These are phyloP conservation scores for Cranoglanis bouderius DNA, from an alignment of 2,113 vertebrate genomes.

Conservation along the genomic window DNA sequence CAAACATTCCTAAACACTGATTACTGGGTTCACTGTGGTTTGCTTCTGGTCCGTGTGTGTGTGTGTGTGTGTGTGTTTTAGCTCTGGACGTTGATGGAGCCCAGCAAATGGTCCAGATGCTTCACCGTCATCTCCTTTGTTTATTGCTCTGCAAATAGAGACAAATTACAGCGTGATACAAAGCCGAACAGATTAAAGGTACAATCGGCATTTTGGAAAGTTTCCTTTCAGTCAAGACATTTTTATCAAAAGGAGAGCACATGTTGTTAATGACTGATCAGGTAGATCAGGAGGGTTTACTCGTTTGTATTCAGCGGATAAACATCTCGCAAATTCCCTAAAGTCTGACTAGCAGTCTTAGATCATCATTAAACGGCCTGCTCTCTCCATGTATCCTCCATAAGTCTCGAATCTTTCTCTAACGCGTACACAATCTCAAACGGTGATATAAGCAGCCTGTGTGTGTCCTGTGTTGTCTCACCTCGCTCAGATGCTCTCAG, in stretches of 20 bases:
- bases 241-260: not conserved
- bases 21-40: constrained; percentile 40
- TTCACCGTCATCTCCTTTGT: constrained; percentile 3
- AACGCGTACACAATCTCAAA: not conserved
- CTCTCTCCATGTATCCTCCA: not conserved
- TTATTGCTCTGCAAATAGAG: constrained; percentile 27
- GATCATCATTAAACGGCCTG: not conserved
- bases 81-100: not conserved
- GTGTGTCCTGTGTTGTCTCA: not conserved
- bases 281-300: not conserved
- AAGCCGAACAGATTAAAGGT: not conserved
- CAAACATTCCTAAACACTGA: constrained; percentile 23
- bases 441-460: not conserved
- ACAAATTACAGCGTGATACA: constrained; percentile 4
- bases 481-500: not conserved
- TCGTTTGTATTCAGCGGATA: not conserved
- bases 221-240: not conserved
- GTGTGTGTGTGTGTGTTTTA: not conserved
- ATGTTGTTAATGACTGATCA: not conserved
- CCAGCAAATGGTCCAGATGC: constrained; percentile 44
- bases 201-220: not conserved
- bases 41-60: constrained; percentile 5
- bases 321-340: not conserved
- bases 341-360: not conserved
- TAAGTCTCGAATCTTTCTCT: not conserved